These are phyloP conservation scores for Galagoides demidoff DNA, from an alignment of 2,797 vertebrate species.

Conservation along the genomic window DNA sequence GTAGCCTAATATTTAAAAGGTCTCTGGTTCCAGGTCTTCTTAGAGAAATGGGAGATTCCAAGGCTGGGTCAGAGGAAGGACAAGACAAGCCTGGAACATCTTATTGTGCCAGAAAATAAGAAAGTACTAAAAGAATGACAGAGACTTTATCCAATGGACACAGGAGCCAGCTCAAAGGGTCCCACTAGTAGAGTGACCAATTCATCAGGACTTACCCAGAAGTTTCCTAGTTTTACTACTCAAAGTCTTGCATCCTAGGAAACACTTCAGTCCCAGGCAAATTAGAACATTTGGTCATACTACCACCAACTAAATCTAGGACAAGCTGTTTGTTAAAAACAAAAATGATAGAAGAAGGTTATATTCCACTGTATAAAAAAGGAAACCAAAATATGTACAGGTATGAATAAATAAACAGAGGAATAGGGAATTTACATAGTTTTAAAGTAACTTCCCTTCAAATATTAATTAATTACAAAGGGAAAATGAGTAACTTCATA, in stretches of 20 bases:
- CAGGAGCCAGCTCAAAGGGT: not conserved
- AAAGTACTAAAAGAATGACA: conserved; percentile 6
- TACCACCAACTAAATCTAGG: not conserved
- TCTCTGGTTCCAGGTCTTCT: not conserved
- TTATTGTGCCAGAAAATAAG: conserved; percentile 2
- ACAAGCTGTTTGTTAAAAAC: not conserved
- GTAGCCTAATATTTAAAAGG: not conserved
- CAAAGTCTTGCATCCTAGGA: not conserved
- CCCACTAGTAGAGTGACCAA: not conserved
- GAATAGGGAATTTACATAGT: conserved; percentile 15
- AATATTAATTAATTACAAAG: conserved; percentile 33
- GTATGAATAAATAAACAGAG: conserved; percentile 21
- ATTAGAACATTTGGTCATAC: not conserved
- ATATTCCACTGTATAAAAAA: not conserved
- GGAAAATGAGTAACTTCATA: not conserved
- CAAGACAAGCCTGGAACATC: not conserved
- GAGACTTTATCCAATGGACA: not conserved
- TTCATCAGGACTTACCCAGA: not conserved
- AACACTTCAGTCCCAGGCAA: not conserved
- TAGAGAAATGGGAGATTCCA: not conserved
- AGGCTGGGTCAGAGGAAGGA: not conserved
- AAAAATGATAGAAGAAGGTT: conserved; percentile 12
- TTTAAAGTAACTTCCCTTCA: conserved; percentile 39
- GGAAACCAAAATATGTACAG: not conserved
- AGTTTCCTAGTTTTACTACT: not conserved